phyloP scores from a whole-genome alignment of 2,797 vertebrate genomes.

The Hylomyscus alleni region DNA sequence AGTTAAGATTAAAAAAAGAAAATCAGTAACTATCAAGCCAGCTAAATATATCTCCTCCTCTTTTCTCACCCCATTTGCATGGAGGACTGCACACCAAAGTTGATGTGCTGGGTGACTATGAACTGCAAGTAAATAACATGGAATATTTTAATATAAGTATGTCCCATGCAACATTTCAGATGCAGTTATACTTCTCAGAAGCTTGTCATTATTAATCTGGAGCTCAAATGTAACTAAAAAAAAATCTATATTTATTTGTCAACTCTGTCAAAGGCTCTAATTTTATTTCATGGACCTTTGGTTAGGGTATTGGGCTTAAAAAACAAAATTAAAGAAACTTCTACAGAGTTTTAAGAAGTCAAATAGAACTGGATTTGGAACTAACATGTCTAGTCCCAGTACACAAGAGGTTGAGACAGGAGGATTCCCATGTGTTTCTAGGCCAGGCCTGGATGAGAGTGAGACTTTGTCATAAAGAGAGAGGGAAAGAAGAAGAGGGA shows the following conservation, averaged over 20 bases:
- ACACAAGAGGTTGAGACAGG: not conserved
- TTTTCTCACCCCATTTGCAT: not conserved
- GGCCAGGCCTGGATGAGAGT: not conserved
- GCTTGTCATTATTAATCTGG: constrained; percentile 40
- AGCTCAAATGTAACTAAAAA: not conserved
- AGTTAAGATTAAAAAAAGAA: not conserved
- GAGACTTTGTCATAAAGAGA: not conserved
- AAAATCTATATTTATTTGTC: constrained; percentile 14
- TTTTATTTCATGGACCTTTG: constrained; percentile 57
- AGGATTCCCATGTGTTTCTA: not conserved
- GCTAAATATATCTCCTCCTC: not conserved
- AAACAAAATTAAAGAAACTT: not conserved
- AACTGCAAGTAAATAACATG: constrained; percentile 46
- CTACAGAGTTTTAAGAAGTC: not conserved
- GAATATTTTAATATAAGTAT: constrained; percentile 18
- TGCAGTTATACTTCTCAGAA: not conserved
- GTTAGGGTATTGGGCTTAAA: not conserved
- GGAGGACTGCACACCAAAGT: not conserved
- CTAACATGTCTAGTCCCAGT: not conserved
- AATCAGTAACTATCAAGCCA: not conserved
- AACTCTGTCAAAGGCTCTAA: not conserved
- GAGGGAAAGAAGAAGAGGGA: rapidly evolving
- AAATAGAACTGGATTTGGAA: not conserved
- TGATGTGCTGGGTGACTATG: not conserved
- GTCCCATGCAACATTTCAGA: not conserved